Conservation (phyloP, 2,888 invertebrate genomes). For the Philaethria dido region DNA sequence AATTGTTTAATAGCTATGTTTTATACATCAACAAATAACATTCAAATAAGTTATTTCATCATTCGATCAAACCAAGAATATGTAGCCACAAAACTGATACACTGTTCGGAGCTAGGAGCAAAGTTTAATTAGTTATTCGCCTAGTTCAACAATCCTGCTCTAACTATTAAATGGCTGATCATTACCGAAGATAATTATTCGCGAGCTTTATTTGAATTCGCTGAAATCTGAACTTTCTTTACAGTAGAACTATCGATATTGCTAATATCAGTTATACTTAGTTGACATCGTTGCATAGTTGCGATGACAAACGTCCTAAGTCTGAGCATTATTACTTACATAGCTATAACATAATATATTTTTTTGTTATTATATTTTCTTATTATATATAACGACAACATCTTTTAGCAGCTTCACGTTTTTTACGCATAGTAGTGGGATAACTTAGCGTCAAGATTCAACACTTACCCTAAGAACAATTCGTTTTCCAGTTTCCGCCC, state of each 20-base stretch:
- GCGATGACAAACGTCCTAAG: too few relatives aligned
- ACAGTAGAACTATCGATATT: background rate
- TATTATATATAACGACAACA: too few relatives aligned
- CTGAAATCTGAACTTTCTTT: constrained; percentile 8
- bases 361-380: too few relatives aligned
- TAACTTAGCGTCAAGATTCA: too few relatives aligned
- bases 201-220: constrained; percentile 25
- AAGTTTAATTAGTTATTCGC: constrained; percentile 42
- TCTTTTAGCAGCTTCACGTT: too few relatives aligned
- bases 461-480: too few relatives aligned
- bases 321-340: too few relatives aligned
- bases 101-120: constrained; percentile 35
- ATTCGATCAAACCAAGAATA: constrained; percentile 13
- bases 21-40: background rate
- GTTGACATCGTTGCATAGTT: too few relatives aligned
- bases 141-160: constrained; percentile 38
- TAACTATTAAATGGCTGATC: constrained; percentile 41
- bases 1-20: too few relatives aligned
- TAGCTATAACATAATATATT: too few relatives aligned
- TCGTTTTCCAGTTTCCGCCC: too few relatives aligned
- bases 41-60: background rate
- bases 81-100: constrained; percentile 38
- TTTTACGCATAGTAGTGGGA: too few relatives aligned
- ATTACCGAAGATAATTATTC: constrained; percentile 32
- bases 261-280: background rate